These are phyloP conservation scores for Serranus cabrilla DNA, from an alignment of 2,797 vertebrate genomes.

Conservation along the genomic window DNA sequence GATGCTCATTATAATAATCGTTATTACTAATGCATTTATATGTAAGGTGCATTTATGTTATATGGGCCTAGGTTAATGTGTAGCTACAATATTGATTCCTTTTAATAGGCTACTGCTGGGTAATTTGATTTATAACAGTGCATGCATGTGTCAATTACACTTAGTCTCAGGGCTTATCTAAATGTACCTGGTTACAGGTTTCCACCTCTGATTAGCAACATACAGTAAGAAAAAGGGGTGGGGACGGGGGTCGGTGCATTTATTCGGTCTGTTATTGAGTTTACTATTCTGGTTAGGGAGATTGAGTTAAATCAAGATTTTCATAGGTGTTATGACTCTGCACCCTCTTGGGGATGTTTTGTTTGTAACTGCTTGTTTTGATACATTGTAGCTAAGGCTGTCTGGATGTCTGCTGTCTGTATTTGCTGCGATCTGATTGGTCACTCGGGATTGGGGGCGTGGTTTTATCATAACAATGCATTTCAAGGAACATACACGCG, in stretches of 20 bases:
- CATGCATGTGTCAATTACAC: not conserved
- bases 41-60: not conserved
- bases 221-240: not conserved
- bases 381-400: slow-evolving; percentile 48
- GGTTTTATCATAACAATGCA: slow-evolving; percentile 78
- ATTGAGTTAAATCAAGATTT: not conserved
- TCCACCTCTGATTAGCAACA: not conserved
- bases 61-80: not conserved
- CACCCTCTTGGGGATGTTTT: not conserved
- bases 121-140: not conserved
- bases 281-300: too few species aligned
- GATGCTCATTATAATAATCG: not conserved
- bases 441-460: slow-evolving; percentile 44
- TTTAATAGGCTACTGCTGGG: not conserved
- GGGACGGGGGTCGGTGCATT: too few species aligned
- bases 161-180: not conserved
- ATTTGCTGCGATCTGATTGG: slow-evolving; percentile 69
- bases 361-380: slow-evolving; percentile 65
- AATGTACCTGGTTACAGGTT: not conserved
- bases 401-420: slow-evolving; percentile 73
- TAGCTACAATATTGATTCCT: not conserved
- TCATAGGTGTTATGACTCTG: not conserved
- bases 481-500: slow-evolving; percentile 81
- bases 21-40: not conserved
- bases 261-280: not conserved